A percentile compares a stretch with the other conserved stretches of the same genome.
phyloP scores from a whole-genome alignment of 53 echinoderm and acorn worm species.

The Echinarachnius parma region DNA sequence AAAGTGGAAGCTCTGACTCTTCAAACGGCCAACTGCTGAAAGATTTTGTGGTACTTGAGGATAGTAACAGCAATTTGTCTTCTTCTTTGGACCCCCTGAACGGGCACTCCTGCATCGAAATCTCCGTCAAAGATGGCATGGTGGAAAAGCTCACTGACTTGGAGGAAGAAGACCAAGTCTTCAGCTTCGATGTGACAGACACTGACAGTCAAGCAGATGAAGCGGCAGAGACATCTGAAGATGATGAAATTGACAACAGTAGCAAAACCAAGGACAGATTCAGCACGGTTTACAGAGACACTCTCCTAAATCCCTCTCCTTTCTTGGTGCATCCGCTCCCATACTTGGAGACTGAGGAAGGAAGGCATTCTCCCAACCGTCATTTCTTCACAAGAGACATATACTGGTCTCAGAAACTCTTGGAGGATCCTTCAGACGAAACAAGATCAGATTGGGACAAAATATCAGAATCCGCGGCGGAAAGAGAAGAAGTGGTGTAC shows the following conservation, averaged over 20 bases:
- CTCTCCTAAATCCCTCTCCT: constrained; percentile 66
- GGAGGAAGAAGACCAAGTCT: constrained; percentile 24
- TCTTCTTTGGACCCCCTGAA: no score
- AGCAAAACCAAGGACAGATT: constrained; percentile 47
- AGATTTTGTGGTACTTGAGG: no score
- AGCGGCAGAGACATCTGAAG: constrained; percentile 21
- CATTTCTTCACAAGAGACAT: constrained; percentile 62
- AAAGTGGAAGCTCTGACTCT: no score
- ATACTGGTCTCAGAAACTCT: constrained; percentile 68
- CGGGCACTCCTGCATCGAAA: background rate
- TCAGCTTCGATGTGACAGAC: constrained; percentile 36
- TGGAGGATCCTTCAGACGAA: background rate
- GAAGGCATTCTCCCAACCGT: constrained; percentile 52
- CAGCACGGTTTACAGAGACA: constrained; percentile 36
- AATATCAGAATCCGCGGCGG: no score
- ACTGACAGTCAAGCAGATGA: constrained; percentile 56
- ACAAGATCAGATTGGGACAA: background rate
- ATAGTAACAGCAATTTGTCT: no score
- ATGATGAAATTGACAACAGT: constrained; percentile 32
- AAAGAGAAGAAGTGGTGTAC: constrained; percentile 20
- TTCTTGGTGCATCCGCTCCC: constrained; percentile 55
- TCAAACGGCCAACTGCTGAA: no score
- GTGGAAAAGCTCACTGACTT: background rate
- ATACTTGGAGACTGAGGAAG: constrained; percentile 67
- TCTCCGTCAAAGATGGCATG: background rate